phyloP scores from a whole-genome alignment of 2,113 vertebrate species.

The Empidonax traillii region DNA sequence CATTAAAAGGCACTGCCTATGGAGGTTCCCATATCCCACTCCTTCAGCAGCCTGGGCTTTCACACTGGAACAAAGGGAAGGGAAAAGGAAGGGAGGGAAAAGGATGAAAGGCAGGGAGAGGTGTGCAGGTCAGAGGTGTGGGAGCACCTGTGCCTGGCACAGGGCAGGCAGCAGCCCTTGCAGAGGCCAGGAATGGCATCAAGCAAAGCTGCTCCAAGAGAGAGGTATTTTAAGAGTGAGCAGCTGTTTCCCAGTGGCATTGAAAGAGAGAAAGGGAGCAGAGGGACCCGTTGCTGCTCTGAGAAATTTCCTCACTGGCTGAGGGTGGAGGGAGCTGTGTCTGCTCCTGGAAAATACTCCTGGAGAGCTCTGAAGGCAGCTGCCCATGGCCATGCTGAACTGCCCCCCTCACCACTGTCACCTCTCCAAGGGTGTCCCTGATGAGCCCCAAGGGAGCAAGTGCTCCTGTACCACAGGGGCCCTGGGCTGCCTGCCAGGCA shows the following conservation, averaged over 20 bases:
- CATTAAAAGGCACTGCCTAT: not conserved
- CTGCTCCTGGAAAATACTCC: not conserved
- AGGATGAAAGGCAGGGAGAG: not conserved
- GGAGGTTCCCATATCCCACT: not conserved
- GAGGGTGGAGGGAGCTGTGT: not conserved
- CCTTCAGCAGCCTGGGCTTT: not conserved
- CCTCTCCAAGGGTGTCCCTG: not conserved
- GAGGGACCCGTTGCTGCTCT: not conserved
- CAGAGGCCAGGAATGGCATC: not conserved
- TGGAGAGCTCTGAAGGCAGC: not conserved
- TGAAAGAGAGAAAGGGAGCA: not conserved
- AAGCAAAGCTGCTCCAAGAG: not conserved
- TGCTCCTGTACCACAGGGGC: not conserved
- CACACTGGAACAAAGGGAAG: not conserved
- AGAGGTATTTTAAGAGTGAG: not conserved
- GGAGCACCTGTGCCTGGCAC: not conserved
- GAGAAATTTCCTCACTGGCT: not conserved
- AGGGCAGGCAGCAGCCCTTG: not conserved
- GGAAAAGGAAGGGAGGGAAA: not conserved
- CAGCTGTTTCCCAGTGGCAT: not conserved
- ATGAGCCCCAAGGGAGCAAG: not conserved
- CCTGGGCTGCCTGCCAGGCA: not conserved
- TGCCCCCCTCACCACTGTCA: not conserved
- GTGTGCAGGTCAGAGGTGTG: not conserved
- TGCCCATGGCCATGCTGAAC: not conserved